Evolutionary conservation across 2,113 vertebrate species (phyloP), one percentile per base, ranked within the genome.

Genomic region (Pelecanoides urinatrix): DNA sequence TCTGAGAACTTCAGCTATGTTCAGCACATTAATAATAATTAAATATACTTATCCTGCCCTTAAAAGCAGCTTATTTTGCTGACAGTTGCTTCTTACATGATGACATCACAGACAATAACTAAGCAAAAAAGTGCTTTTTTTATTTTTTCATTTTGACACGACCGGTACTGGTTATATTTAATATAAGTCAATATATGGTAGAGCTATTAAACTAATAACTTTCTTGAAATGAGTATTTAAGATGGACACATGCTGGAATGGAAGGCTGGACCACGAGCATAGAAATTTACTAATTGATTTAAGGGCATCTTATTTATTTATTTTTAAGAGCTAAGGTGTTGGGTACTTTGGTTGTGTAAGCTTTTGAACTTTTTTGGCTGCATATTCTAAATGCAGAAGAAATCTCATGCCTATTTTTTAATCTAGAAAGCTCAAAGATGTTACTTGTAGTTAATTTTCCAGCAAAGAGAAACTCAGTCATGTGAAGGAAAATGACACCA

Each of bases 401-500:
- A 78, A 72, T 34, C 11, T 40, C 50, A 23, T 83, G 27, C 34
- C 27, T 44, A 0, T 38, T 88, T 95, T 81, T 80, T 47, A 56
- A 56, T 74, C 26, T 80, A 70, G 68, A 77, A 70, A 91, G 42
- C 76, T 95, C 61, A 13, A 65, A 78, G 74, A 34, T 2, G 3
- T 84, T 90, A 13, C 83, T 86, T 62, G 56, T 68, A 87, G 76
- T 85, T 94, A 92, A 92, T 92, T 94, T 95, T 92, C 80, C 70
- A 89, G 70, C 44, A 73, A 89, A 66, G 72, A 77, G 83, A 56
- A 83, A 74, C 70, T 89, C 95, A 94, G 68, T 56, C 78, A n/a
- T 68, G 91, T 91, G 94, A 50, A 85, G 79, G 92, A 71, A 91
- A 96, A 94, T 45, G 49, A 55, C 68, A 89, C 76, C 3, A 32